Evolutionary conservation across 2,888 invertebrate genomes (phyloP), one percentile per base, ranked within the genome.

Genomic region (Unio delphinus): DNA sequence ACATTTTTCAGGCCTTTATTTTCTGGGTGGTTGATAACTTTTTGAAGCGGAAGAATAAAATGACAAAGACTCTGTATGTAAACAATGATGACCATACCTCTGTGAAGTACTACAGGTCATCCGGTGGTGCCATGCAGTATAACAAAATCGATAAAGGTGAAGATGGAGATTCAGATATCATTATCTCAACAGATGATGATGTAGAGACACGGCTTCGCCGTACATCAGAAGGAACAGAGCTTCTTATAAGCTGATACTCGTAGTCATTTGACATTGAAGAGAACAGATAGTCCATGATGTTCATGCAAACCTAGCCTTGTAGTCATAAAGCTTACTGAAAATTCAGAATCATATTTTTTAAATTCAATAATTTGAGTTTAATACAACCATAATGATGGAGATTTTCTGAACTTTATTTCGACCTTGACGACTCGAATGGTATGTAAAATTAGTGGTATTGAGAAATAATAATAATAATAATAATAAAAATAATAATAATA

Each of bases 1-100:
- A 71, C 73, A 73, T 75, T 73, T 92, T 92, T 65, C 91, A 95
- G 95, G 94, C 94, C 80, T 92, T 95, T 86, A 94, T 95, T 92
- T 95, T 95, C 90, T 95, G 95, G 95, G 94, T 95, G 79, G 95
- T 95, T 0, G 95, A 95, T 90, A 95, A 95, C 90, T 95, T 95
- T 91, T 91, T 95, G 65, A 95, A 95, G 94, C 93, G 86, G 56
- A 86, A 83, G 67, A 80, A 84, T 7, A 82, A 77, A 61, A 80
- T 78, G 30, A 75, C 84, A 34, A 86, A 86, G 70, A 83, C 83
- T 20, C 80, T 86, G 28, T 85, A 85, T 69, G 80, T 86, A 55
- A 83, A 70, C 69, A 79, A 80, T 58, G 74, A 69, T 64, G 86
- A 87, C 61, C 80, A 82, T 0, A 45, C 45, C 2, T 75, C 83